phyloP scores from a whole-genome alignment of 2,113 vertebrate genomes.

The Lota lota region DNA sequence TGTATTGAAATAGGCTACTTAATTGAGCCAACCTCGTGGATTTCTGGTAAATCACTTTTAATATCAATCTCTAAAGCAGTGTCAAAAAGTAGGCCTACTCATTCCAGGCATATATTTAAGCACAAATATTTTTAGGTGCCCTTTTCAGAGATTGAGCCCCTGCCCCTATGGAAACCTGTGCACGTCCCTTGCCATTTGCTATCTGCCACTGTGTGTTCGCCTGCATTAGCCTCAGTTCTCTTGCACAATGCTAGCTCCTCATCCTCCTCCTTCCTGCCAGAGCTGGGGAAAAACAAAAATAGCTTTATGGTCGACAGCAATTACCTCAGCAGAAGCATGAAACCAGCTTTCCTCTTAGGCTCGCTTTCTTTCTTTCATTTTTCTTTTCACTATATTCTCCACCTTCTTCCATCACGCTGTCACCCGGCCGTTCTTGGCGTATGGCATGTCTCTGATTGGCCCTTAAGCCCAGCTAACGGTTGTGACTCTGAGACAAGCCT shows the following conservation, averaged over 20 bases:
- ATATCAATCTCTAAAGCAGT: no score
- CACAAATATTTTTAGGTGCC: no score
- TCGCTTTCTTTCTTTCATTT: conserved; percentile 16
- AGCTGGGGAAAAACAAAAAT: background rate
- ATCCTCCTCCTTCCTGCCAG: background rate
- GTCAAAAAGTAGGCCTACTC: no score
- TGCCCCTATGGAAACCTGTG: no score
- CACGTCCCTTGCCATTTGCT: no score
- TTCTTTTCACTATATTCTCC: conserved; percentile 4
- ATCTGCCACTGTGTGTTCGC: conserved; percentile 14
- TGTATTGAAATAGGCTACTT: no score
- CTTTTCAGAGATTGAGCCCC: no score
- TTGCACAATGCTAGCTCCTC: background rate
- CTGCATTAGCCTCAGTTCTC: background rate
- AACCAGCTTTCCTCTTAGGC: background rate
- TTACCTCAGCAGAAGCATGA: conserved; percentile 3
- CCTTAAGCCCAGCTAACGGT: background rate
- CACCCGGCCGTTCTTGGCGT: conserved; percentile 9
- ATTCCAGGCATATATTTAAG: no score
- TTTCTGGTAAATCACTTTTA: no score
- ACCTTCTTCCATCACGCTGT: conserved; percentile 9
- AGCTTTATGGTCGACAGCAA: conserved; percentile 5
- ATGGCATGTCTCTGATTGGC: background rate
- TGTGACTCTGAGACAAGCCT: conserved; percentile 20
- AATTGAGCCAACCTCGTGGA: no score